Percentiles rank a stretch among this genome's conserved stretches.
These are phyloP conservation scores for Uromys caudimaculatus DNA, from an alignment of 2,797 vertebrate genomes.

Conservation along the genomic window DNA sequence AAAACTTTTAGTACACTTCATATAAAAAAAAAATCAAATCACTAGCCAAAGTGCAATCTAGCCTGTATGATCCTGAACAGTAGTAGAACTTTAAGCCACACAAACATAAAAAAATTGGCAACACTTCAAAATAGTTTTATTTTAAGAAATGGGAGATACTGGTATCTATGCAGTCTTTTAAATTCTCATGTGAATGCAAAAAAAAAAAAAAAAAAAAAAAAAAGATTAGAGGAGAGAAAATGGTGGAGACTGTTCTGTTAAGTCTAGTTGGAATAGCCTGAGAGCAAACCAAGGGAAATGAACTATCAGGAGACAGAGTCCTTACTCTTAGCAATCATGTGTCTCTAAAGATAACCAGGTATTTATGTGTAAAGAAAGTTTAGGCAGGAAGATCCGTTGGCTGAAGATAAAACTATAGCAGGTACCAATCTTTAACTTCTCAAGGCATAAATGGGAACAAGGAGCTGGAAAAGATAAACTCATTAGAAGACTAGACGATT, in stretches of 20 bases:
- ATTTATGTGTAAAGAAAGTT: background rate
- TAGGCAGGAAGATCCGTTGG: background rate
- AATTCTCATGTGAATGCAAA: background rate
- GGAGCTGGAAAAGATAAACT: background rate
- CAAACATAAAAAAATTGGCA: background rate
- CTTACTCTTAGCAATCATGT: background rate
- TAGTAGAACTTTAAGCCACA: background rate
- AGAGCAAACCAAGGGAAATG: background rate
- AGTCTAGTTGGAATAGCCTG: background rate
- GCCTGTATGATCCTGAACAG: background rate
- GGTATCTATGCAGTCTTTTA: background rate
- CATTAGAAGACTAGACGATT: background rate
- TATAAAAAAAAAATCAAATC: background rate
- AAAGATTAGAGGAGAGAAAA: background rate
- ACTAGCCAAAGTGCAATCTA: background rate
- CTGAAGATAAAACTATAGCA: background rate
- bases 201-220: background rate
- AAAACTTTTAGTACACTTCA: background rate
- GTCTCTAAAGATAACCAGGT: background rate
- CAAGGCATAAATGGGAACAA: background rate
- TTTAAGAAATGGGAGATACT: background rate
- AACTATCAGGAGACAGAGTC: background rate
- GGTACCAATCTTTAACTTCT: background rate
- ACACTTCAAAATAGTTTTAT: background rate
- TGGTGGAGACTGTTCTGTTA: background rate